Conservation (phyloP, 2,888 invertebrate species). For the Petrolisthes cinctipes region DNA sequence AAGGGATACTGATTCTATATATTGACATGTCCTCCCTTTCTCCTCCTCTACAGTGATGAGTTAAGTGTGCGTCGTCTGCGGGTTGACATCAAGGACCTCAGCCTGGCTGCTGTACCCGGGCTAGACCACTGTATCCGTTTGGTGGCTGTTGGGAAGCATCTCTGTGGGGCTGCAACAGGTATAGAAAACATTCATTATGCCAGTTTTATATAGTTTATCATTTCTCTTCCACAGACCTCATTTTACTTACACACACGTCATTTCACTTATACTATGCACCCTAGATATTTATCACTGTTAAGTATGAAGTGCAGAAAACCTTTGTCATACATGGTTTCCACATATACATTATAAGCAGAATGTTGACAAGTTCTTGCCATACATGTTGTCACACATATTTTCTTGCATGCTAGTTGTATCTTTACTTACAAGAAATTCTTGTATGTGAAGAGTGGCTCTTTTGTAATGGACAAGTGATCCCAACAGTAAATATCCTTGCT, state of each 20-base stretch:
- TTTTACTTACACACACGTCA: too few species aligned
- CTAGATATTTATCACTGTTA: background rate
- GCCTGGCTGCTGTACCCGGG: conserved; percentile 74
- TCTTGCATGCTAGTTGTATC: too few species aligned
- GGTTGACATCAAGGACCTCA: conserved; percentile 85
- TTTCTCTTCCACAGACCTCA: background rate
- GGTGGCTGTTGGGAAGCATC: conserved; percentile 86
- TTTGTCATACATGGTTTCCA: background rate
- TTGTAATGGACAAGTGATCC: too few species aligned
- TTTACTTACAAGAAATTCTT: too few species aligned
- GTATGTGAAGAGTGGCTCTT: too few species aligned
- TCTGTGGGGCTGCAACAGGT: conserved; percentile 91
- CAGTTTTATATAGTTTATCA: background rate
- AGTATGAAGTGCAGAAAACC: background rate
- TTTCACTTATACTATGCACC: background rate
- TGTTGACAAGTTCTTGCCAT: too few species aligned
- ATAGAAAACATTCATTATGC: conserved; percentile 37
- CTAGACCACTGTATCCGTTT: conserved; percentile 71
- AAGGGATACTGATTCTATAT: too few species aligned
- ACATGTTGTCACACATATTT: too few species aligned
- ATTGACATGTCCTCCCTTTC: too few species aligned
- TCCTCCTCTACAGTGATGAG: conserved; percentile 44
- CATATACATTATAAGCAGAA: background rate
- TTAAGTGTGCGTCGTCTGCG: conserved; percentile 77
- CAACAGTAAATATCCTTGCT: too few species aligned